Conservation (phyloP, 2,113 vertebrate species). For the Phalacrocorax aristotelis region DNA sequence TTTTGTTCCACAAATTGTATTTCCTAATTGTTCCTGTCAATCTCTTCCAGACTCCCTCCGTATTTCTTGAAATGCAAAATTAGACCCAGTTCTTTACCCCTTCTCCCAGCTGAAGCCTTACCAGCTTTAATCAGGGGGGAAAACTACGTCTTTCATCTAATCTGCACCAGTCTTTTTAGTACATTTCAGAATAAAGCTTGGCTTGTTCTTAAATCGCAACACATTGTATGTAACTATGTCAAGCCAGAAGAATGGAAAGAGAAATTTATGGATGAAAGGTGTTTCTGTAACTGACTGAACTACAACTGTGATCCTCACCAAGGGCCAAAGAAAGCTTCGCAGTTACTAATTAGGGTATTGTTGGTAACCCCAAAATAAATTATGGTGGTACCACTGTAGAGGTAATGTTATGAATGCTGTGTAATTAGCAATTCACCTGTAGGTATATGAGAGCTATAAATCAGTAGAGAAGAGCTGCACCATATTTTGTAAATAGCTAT, state of each 20-base stretch:
- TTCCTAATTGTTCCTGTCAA: neutral
- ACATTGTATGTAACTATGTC: neutral
- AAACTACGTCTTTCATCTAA: neutral
- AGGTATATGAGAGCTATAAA: neutral
- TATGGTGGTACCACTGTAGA: neutral
- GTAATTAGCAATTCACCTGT: neutral
- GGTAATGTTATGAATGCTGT: neutral
- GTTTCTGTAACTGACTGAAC: neutral
- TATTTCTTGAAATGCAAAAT: neutral
- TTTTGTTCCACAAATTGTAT: neutral
- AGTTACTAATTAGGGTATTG: neutral
- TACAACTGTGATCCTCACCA: neutral
- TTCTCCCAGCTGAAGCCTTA: neutral
- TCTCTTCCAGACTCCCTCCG: neutral
- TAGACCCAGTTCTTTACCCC: neutral
- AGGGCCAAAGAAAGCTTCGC: neutral
- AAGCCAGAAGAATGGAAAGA: neutral
- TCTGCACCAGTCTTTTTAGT: neutral
- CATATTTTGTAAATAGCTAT: neutral
- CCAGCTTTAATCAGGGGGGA: neutral
- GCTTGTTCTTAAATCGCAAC: neutral
- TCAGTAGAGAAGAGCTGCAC: neutral
- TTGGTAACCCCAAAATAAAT: neutral
- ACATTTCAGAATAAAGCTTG: neutral
- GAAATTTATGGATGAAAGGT: neutral